Evolutionary conservation across 2,113 vertebrate species (phyloP).

Genomic region (Pygoscelis adeliae): DNA sequence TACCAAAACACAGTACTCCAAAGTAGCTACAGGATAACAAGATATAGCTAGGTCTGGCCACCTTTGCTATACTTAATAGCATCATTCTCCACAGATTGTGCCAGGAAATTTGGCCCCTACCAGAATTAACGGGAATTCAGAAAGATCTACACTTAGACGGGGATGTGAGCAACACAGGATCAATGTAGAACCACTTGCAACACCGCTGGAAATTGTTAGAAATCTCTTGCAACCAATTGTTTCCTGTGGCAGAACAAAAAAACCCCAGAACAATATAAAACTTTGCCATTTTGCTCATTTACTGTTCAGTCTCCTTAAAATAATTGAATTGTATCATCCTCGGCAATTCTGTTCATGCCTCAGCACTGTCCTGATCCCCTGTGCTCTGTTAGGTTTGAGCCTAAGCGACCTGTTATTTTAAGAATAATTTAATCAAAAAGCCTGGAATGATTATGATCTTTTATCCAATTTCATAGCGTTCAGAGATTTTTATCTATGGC

Average conservation of each 20-base stretch:
- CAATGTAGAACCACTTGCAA: background rate
- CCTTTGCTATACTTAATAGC: background rate
- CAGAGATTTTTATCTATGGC: background rate
- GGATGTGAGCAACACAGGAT: background rate
- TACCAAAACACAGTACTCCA: background rate
- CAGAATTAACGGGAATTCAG: background rate
- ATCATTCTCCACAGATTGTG: background rate
- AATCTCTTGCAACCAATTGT: background rate
- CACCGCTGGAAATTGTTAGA: background rate
- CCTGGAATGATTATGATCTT: background rate
- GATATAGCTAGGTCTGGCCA: background rate
- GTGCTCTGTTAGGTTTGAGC: background rate
- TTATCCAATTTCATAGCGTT: background rate
- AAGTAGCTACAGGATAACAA: background rate
- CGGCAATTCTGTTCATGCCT: background rate
- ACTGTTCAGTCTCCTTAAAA: background rate
- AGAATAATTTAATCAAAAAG: background rate
- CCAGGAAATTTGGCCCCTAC: background rate
- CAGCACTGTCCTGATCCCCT: background rate
- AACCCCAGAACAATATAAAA: no score
- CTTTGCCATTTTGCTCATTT: background rate
- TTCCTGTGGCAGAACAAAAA: background rate
- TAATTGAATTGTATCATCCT: background rate
- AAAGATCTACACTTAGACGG: background rate
- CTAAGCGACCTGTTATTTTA: background rate